These are phyloP conservation scores for Limnodromus scolopaceus DNA, from an alignment of 2,797 vertebrate genomes.

Conservation along the genomic window DNA sequence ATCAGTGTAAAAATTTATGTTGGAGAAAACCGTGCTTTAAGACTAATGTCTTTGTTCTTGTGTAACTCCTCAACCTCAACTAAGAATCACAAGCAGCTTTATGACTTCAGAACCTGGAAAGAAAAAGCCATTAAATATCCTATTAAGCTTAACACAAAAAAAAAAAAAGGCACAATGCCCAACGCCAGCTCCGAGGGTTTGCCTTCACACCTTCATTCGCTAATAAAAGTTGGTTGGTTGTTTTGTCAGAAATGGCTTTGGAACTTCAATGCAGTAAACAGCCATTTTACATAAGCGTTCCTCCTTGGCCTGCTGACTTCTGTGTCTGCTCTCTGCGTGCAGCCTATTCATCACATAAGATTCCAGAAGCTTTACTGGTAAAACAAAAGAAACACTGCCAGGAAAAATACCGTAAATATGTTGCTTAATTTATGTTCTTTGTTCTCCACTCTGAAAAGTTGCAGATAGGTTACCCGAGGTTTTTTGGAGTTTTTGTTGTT, in stretches of 20 bases:
- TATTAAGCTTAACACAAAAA: constrained; percentile 26
- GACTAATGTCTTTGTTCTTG: neutral
- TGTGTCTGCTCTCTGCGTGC: neutral
- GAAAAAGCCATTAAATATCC: neutral
- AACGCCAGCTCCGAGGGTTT: neutral
- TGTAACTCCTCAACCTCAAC: neutral
- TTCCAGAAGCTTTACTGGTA: neutral
- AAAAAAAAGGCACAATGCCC: neutral
- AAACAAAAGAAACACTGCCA: neutral
- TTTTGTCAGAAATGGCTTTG: constrained; percentile 45
- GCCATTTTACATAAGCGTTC: neutral
- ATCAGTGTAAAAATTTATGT: neutral
- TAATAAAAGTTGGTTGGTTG: neutral
- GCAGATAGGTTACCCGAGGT: neutral
- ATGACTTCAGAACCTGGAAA: neutral
- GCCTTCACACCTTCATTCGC: neutral
- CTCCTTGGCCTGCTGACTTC: constrained; percentile 11
- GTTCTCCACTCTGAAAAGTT: neutral
- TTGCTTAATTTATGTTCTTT: neutral
- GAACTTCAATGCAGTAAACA: constrained; percentile 15
- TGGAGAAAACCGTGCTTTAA: neutral
- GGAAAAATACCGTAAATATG: neutral
- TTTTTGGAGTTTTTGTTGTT: neutral
- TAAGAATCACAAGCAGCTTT: constrained; percentile 40
- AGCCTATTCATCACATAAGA: neutral